Evolutionary conservation across 2,113 vertebrate species (phyloP), one percentile per base, ranked within the genome.

Genomic region (Onychostoma macrolepis): DNA sequence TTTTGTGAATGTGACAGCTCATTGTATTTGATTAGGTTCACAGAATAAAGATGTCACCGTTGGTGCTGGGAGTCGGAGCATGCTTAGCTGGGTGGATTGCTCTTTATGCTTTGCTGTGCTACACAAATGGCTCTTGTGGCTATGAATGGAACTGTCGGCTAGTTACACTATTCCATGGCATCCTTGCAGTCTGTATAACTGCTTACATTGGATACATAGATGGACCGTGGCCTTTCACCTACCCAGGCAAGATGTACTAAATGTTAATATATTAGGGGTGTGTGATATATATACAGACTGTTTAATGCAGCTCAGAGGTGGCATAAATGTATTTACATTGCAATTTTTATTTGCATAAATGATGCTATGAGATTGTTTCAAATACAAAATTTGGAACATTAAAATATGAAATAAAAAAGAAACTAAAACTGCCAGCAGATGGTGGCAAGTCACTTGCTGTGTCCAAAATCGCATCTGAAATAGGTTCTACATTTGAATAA

Each of bases 121-220:
- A 24, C 53, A 63, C 96, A 86, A 96, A 96, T 86, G 93, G 93
- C 71, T 93, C 92, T 89, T 95, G 95, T 33, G 95, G 88, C 87
- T 95, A 90, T 0, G 98, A 99, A 85, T 99, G 98, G 98, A 99
- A 96, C 95, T 99, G 98, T 92, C 96, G 98, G 28, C 94, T 99
- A 83, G 98, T 99, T 80, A 98, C 98, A 0, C 94, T 99, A 90
- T 92, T 97, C 38, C 98, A 99, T 0, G 98, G 98, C 86, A 92
- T 98, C 90, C 94, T 98, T 5, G 97, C 96, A 0, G 95, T 98
- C 76, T 95, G 94, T 58, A 94, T 99, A 88, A 98, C 98, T 0
- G 96, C 95, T 0, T 99, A 99, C 86, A 96, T 99, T 78, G 97
- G 98, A 87, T 99, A 99, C 85, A 96, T 99, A 53, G 97, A 99